Base-by-base conservation (phyloP, 2,888 invertebrate species). In the Dicycla oo region DNA sequence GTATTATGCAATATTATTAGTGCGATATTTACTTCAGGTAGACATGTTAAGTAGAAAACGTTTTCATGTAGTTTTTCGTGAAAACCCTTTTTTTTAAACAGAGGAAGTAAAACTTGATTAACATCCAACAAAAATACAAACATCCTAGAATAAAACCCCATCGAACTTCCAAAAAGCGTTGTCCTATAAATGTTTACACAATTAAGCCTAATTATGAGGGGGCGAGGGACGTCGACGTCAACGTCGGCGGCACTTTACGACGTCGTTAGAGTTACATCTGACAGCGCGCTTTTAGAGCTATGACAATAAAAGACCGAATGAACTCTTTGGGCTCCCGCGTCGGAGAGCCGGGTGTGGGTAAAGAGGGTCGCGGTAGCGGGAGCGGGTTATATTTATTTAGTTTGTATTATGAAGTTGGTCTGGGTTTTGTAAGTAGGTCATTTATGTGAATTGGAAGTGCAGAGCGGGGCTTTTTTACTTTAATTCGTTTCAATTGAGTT, bases 181-280 rank as follows among this genome's bases (percentile, higher is more conserved):
- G 72, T 69, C 79, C 77, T 81, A 84, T 86, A 87, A 91, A 89
- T 90, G 89, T 91, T 91, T 89, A 89, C 87, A 90, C 85, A 90
- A 90, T 91, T 88, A 89, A 88, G 90, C 88, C 88, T 90, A 92
- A 91, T 93, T 91, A 90, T 88, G 88, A 88, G 80, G 73, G 73
- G 85, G 80, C 75, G 73, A 75, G 66, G 53, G 70, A 71, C 72
- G 71, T 54, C 69, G 63, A 43, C 70, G 77, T 68, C 81, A 64
- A 53, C 81, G 81, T 66, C 67, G 77, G 75, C 88, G 90, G 91
- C 90, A 88, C 87, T 90, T 91, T 90, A 90, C 87, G 88, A 87
- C 87, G 87, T 89, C 89, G 86, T 89, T 89, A 88, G 85, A 84
- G 87, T 87, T 88, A 89, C 86, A 86, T 88, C 87, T 87, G 88